Evolutionary conservation across 2,113 vertebrate genomes (phyloP), one percentile per base, ranked within the genome.

Genomic region (Scartelaos histophorus): DNA sequence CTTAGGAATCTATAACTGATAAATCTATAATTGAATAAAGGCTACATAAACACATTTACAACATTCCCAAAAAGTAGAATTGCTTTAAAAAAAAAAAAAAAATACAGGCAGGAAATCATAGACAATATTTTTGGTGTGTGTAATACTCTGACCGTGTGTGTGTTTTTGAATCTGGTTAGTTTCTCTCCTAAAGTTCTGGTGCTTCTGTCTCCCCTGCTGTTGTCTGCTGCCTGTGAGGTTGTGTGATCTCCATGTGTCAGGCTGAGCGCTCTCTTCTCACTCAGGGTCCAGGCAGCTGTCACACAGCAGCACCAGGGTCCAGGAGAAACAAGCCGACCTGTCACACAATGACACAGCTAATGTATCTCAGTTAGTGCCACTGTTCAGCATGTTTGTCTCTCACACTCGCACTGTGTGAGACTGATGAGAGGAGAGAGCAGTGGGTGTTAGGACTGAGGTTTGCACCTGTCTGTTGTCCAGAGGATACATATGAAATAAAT

Each of bases 281-380:
- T 78, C 81, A 34, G 53, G 38, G n/a, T 73, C 75, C 78, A 68
- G 85, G 85, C 75, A 78, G 83, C 57, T 62, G 72, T 79, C 69
- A 66, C 85, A 83, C 82, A 86, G 80, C 75, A 51, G 0, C 70
- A 69, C n/a, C 64, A 21, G 21, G 54, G 78, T 74, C 29, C n/a
- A 43, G 54, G n/a, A 47, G 67, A 69, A 25, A 21, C 56, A 24
- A 25, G 56, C 21, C 56, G 22, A 25, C 56, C 38, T 3, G 65
- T 5, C 21, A 47, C 66, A 38, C 66, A 24, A 65, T 73, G 77
- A 73, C 64, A 74, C 64, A 61, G 70, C 71, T 68, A 64, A 85
- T 76, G 75, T 69, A 56, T 75, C 57, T 58, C 80, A 87, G 22
- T 43, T 43, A 43, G 38, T 43, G 38, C 38, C 38, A 43, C 38